Conservation (phyloP, 2,113 vertebrate genomes). For the Phalacrocorax pelagicus region DNA sequence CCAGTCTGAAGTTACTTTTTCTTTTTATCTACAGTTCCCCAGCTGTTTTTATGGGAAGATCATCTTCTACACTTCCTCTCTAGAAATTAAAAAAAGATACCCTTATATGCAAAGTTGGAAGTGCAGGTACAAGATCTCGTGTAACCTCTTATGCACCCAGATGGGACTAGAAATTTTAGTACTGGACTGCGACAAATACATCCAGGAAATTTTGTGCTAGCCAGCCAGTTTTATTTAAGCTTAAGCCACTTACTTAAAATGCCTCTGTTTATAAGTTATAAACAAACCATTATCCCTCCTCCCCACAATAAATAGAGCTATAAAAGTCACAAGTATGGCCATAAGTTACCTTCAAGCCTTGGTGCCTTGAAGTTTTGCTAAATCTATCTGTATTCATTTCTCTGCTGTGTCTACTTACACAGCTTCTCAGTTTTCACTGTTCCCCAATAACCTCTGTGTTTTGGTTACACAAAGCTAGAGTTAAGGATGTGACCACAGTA, state of each 20-base stretch:
- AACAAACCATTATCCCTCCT: not conserved
- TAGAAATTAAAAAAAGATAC: conserved; percentile 49
- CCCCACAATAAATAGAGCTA: not conserved
- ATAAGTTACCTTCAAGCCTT: not conserved
- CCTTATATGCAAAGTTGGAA: conserved; percentile 28
- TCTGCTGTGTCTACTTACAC: not conserved
- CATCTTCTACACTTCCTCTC: conserved; percentile 48
- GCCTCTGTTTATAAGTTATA: not conserved
- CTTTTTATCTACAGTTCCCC: conserved; percentile 50
- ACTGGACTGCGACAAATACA: not conserved
- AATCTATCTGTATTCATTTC: not conserved
- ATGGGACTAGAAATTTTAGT: not conserved
- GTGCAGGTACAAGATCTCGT: conserved; percentile 8
- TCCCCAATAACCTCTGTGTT: not conserved
- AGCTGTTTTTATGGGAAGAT: conserved; percentile 53
- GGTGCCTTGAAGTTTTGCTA: not conserved
- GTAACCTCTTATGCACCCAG: not conserved
- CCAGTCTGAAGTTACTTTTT: conserved; percentile 44
- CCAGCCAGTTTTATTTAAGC: not conserved
- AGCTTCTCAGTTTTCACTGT: not conserved
- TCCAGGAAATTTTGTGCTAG: not conserved
- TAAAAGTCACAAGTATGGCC: not conserved
- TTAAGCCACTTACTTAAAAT: conserved; percentile 14
- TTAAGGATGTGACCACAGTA: not conserved
- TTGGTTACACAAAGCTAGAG: not conserved